Conservation (phyloP, 1,140 invertebrate species). For the Euglossa dilemma region DNA sequence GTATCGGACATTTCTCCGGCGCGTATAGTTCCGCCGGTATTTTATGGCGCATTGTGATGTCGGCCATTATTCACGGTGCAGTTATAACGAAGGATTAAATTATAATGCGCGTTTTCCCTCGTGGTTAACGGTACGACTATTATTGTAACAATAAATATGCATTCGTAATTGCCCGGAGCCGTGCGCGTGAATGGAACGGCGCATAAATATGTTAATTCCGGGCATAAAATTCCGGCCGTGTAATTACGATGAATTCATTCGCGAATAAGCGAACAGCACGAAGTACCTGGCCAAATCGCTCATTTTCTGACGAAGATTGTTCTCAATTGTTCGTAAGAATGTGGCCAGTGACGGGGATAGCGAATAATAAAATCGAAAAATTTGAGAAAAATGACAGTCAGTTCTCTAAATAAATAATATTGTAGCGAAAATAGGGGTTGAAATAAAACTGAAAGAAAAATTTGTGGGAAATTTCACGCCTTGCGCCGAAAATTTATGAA, state of each 20-base stretch:
- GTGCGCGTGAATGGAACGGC: slow-evolving; percentile 31
- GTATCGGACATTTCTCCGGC: slow-evolving; percentile 44
- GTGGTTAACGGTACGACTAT: slow-evolving; percentile 51
- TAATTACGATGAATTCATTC: slow-evolving; percentile 34
- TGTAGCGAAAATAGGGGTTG: too few species aligned
- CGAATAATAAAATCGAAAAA: background rate
- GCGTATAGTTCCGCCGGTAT: slow-evolving; percentile 37
- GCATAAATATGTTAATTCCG: slow-evolving; percentile 43
- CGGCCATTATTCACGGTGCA: slow-evolving; percentile 52
- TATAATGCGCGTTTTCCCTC: slow-evolving; percentile 41
- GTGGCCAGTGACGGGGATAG: background rate
- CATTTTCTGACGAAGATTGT: background rate
- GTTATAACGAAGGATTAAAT: slow-evolving; percentile 55
- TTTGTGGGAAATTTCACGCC: too few species aligned
- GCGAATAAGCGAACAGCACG: background rate
- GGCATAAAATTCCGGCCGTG: slow-evolving; percentile 9
- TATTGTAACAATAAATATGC: slow-evolving; percentile 56
- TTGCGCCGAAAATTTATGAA: too few species aligned
- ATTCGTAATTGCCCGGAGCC: slow-evolving; percentile 35
- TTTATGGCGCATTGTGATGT: slow-evolving; percentile 56
- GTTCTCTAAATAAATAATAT: too few species aligned
- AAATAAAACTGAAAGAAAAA: too few species aligned
- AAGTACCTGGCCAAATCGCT: background rate
- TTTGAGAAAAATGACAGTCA: too few species aligned
- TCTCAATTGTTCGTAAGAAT: too few species aligned